Conservation (phyloP, 2,113 vertebrate species). For the Dunckerocampus dactyliophorus region DNA sequence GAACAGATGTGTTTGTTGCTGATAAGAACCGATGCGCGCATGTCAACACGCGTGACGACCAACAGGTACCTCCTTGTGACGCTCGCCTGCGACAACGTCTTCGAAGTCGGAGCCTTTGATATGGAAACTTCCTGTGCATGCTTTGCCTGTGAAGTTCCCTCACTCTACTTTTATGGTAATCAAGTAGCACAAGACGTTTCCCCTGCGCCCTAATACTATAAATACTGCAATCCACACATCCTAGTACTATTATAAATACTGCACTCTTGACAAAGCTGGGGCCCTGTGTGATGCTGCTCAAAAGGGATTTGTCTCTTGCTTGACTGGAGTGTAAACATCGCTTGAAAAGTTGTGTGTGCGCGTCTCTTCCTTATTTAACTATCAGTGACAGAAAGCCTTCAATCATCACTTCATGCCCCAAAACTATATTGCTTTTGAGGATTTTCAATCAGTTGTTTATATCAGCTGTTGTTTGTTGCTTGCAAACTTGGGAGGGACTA, state of each 20-base stretch:
- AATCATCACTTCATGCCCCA: constrained; percentile 45
- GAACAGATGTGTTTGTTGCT: constrained; percentile 67
- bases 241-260: constrained; percentile 59
- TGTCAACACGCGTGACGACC: constrained; percentile 54
- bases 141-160: constrained; percentile 41
- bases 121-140: constrained; percentile 47
- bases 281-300: constrained; percentile 54
- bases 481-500: too few species aligned
- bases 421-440: too few species aligned
- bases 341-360: background rate
- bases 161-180: constrained; percentile 59
- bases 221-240: constrained; percentile 47
- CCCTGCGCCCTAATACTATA: constrained; percentile 36
- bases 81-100: constrained; percentile 27
- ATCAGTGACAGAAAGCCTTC: constrained; percentile 57
- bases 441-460: too few species aligned
- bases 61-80: constrained; percentile 37
- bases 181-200: constrained; percentile 50
- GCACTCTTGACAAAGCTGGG: constrained; percentile 45
- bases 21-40: constrained; percentile 65
- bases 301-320: constrained; percentile 49
- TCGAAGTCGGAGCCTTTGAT: constrained; percentile 49
- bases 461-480: too few species aligned
- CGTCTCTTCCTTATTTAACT: constrained; percentile 35
- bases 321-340: constrained; percentile 63